Evolutionary conservation across 2,113 vertebrate genomes (phyloP).

Genomic region (Poeciliopsis prolifica): DNA sequence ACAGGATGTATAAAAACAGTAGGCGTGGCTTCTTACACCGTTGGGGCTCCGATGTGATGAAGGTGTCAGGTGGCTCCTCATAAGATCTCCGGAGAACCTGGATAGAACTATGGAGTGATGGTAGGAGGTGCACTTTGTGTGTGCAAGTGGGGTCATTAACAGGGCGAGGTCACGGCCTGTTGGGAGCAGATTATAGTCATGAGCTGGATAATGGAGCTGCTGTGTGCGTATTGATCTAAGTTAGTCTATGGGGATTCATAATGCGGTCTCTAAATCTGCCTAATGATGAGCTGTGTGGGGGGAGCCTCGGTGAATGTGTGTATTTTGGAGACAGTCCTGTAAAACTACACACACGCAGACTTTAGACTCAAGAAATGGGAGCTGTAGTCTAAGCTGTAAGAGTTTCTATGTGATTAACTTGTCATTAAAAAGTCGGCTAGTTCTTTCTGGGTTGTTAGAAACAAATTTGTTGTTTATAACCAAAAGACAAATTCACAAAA

Average conservation of each 20-base stretch:
- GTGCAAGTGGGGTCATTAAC: constrained; percentile 55
- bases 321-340: constrained; percentile 28
- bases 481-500: background rate
- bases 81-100: constrained; percentile 38
- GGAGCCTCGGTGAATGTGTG: constrained; percentile 25
- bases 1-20: background rate
- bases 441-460: background rate
- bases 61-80: constrained; percentile 27
- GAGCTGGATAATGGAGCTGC: constrained; percentile 68
- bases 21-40: constrained; percentile 13
- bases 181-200: constrained; percentile 73
- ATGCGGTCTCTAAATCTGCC: constrained; percentile 69
- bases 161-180: constrained; percentile 71
- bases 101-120: constrained; percentile 36
- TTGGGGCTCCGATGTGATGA: constrained; percentile 12
- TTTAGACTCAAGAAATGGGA: background rate
- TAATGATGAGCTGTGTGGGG: constrained; percentile 62
- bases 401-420: background rate
- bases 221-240: constrained; percentile 68
- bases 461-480: no score
- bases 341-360: background rate
- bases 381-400: background rate
- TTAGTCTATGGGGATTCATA: constrained; percentile 64
- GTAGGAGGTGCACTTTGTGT: constrained; percentile 47
- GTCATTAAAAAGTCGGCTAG: background rate